A percentile compares a stretch with the other conserved stretches of the same genome.
phyloP scores from a whole-genome alignment of 2,888 invertebrate species.

The Noctua comes region DNA sequence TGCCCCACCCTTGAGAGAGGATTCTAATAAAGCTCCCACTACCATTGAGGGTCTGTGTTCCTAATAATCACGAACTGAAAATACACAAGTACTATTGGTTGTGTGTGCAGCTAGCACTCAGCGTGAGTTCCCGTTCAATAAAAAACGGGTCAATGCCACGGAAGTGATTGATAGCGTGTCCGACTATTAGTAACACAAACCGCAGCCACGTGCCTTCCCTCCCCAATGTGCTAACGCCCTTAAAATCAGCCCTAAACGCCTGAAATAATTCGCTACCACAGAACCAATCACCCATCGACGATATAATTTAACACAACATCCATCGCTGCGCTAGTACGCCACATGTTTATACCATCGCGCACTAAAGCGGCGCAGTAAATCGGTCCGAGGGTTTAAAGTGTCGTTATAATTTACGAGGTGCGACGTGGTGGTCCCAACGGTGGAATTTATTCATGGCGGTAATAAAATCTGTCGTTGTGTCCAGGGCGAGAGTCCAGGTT shows the following conservation, averaged over 20 bases:
- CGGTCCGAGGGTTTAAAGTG: constrained; percentile 78
- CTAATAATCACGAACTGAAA: not conserved
- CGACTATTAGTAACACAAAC: constrained; percentile 39
- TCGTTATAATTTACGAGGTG: constrained; percentile 84
- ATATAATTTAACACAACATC: constrained; percentile 69
- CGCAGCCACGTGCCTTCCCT: constrained; percentile 20
- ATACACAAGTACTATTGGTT: constrained; percentile 8
- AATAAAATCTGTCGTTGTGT: constrained; percentile 87
- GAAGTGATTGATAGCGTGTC: constrained; percentile 54
- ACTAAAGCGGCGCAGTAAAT: constrained; percentile 77
- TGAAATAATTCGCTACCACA: constrained; percentile 58
- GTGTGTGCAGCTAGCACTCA: constrained; percentile 1
- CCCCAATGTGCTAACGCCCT: constrained; percentile 47
- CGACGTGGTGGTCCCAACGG: constrained; percentile 75
- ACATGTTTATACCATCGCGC: constrained; percentile 71
- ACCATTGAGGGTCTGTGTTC: not conserved
- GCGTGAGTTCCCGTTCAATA: constrained; percentile 11
- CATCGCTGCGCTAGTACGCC: constrained; percentile 70
- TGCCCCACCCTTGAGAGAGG: not conserved
- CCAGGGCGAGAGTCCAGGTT: constrained; percentile 75
- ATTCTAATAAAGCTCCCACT: not conserved
- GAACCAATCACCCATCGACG: constrained; percentile 58
- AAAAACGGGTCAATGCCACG: constrained; percentile 32
- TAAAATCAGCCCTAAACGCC: constrained; percentile 56
- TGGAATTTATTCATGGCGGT: constrained; percentile 88